Conservation (phyloP, 2,113 vertebrate genomes). For the Apus apus region DNA sequence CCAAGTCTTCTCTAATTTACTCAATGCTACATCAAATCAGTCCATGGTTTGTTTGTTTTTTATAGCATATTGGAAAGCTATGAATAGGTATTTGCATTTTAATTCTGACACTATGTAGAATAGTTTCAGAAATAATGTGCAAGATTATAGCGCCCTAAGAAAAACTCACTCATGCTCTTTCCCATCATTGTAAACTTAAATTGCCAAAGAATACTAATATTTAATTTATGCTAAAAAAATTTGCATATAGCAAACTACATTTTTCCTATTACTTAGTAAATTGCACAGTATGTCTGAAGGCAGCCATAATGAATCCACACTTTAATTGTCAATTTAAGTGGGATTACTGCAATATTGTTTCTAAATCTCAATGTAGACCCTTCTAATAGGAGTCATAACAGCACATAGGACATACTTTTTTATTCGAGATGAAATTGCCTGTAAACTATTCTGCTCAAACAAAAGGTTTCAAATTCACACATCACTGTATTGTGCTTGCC, state of each 20-base stretch:
- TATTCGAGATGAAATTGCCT: neutral
- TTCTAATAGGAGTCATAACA: conserved; percentile 25
- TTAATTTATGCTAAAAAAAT: conserved; percentile 14
- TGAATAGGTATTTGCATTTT: neutral
- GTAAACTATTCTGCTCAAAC: neutral
- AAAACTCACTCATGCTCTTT: neutral
- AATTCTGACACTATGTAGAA: neutral
- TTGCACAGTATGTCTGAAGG: conserved; percentile 7
- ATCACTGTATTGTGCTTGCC: too few species aligned
- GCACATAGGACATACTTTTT: neutral
- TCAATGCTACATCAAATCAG: neutral
- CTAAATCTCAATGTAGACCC: neutral
- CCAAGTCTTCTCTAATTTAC: neutral
- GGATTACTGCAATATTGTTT: neutral
- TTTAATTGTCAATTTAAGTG: conserved; percentile 55
- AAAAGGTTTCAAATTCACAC: neutral
- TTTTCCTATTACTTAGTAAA: conserved; percentile 36
- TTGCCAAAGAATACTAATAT: conserved; percentile 18
- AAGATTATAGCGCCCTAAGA: neutral
- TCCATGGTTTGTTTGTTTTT: neutral
- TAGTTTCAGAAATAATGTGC: neutral
- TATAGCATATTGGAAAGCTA: conserved; percentile 1
- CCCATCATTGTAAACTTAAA: conserved; percentile 3
- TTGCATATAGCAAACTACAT: neutral
- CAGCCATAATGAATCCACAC: conserved; percentile 1